Evolutionary conservation across 2,888 invertebrate genomes (phyloP).

Genomic region (Pheosia tremula): DNA sequence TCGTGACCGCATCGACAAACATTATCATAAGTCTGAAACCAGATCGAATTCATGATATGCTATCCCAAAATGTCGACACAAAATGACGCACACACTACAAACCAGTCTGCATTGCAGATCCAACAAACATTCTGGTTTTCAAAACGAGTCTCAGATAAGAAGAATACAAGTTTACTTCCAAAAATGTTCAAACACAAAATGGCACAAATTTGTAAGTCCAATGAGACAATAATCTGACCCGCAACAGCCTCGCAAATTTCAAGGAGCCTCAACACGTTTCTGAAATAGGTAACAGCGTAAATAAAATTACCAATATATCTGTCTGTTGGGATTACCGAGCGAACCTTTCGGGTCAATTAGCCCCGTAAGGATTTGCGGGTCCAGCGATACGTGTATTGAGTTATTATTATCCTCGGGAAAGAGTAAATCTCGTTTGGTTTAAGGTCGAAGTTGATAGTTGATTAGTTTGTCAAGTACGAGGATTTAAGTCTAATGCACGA

Average conservation of each 20-base stretch:
- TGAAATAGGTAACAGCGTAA: conserved; percentile 29
- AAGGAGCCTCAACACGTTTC: conserved; percentile 22
- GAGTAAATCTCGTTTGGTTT: neutral
- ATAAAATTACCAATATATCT: conserved; percentile 35
- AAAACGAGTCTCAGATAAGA: neutral
- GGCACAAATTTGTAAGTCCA: conserved; percentile 20
- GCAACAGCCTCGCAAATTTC: conserved; percentile 13
- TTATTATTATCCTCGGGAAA: neutral
- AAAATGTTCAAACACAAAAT: conserved; percentile 17
- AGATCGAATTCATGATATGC: too few species aligned
- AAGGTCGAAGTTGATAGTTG: neutral
- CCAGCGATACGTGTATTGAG: conserved; percentile 13
- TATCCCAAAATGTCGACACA: too few species aligned
- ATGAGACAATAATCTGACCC: conserved; percentile 12
- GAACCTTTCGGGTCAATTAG: conserved; percentile 28
- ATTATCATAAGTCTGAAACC: too few species aligned
- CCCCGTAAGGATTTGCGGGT: conserved; percentile 19
- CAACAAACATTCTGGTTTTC: neutral
- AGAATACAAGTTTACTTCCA: conserved; percentile 8
- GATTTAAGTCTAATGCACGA: neutral
- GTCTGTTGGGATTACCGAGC: conserved; percentile 22
- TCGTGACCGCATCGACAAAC: too few species aligned
- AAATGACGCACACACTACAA: neutral
- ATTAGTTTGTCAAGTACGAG: neutral
- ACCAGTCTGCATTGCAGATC: neutral